Evolutionary conservation across 2,888 invertebrate species (phyloP).

Genomic region (Apodemia arnacis): DNA sequence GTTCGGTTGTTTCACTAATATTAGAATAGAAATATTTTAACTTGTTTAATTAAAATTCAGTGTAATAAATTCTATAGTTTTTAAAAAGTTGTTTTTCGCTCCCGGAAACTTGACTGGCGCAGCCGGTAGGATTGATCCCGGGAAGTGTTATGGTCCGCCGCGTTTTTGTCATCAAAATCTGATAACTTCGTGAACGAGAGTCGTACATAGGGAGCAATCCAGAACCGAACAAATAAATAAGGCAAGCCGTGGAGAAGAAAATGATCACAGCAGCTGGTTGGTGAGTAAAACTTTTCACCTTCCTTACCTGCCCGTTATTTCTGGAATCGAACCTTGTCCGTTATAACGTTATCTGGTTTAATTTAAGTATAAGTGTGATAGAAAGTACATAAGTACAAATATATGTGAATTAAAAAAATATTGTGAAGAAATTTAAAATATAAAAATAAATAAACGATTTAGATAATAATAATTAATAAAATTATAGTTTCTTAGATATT

Average conservation of each 20-base stretch:
- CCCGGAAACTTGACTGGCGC: slow-evolving; percentile 19
- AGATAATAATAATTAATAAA: too few relatives aligned
- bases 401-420: too few relatives aligned
- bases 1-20: too few relatives aligned
- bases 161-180: slow-evolving; percentile 27
- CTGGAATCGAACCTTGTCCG: slow-evolving; percentile 24
- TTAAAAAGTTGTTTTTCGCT: slow-evolving; percentile 50
- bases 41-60: too few relatives aligned
- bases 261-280: slow-evolving; percentile 22
- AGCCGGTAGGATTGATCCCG: slow-evolving; percentile 36
- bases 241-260: not conserved
- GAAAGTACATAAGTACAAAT: too few relatives aligned
- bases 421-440: too few relatives aligned
- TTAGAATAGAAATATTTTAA: too few relatives aligned
- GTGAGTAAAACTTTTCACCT: slow-evolving; percentile 35
- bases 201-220: slow-evolving; percentile 8
- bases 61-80: slow-evolving; percentile 35
- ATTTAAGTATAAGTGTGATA: too few relatives aligned
- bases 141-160: slow-evolving; percentile 35
- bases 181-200: not conserved
- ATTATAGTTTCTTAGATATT: too few relatives aligned
- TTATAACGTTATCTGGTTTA: slow-evolving; percentile 31
- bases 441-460: too few relatives aligned
- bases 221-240: slow-evolving; percentile 17
- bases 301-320: slow-evolving; percentile 27